Conservation (phyloP, 2,888 invertebrate species). For the Drosophila maculinotata region DNA sequence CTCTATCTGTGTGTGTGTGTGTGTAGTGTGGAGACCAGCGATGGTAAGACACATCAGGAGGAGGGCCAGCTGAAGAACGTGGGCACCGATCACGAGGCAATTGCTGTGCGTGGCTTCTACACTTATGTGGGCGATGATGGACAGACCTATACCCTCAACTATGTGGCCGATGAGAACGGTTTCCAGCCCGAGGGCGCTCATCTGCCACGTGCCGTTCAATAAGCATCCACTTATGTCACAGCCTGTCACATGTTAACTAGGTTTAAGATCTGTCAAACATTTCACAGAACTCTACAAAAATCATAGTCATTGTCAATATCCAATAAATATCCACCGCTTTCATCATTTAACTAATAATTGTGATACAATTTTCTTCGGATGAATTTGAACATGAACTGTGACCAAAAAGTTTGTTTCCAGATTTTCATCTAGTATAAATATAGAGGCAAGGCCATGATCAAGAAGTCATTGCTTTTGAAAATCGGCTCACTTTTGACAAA, state of each 20-base stretch:
- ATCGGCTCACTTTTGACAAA: too few relatives aligned
- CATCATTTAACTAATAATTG: too few relatives aligned
- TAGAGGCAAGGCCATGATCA: too few relatives aligned
- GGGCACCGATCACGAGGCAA: slow-evolving; percentile 88
- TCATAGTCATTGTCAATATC: too few relatives aligned
- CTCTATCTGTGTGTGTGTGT: slow-evolving; percentile 8
- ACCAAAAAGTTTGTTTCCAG: too few relatives aligned
- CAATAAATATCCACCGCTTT: slow-evolving; percentile 12
- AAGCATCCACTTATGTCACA: slow-evolving; percentile 4
- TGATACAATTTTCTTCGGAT: background rate
- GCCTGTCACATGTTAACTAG: slow-evolving; percentile 71
- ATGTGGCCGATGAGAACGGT: slow-evolving; percentile 84
- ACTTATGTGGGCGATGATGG: slow-evolving; percentile 88
- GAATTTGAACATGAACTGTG: too few relatives aligned
- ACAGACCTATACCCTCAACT: slow-evolving; percentile 86
- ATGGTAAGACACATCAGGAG: slow-evolving; percentile 88
- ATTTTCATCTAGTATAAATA: too few relatives aligned
- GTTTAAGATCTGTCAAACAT: slow-evolving; percentile 38
- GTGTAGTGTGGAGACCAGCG: slow-evolving; percentile 88
- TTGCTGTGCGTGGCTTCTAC: slow-evolving; percentile 87
- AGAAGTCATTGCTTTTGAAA: too few relatives aligned
- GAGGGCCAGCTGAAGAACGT: slow-evolving; percentile 87
- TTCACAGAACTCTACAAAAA: slow-evolving; percentile 2
- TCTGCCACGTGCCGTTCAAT: slow-evolving; percentile 79
- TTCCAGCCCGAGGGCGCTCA: slow-evolving; percentile 85